Percentiles rank a stretch among this genome's conserved stretches.
phyloP scores from a whole-genome alignment of 2,797 vertebrate species.

The Alosa sapidissima region DNA sequence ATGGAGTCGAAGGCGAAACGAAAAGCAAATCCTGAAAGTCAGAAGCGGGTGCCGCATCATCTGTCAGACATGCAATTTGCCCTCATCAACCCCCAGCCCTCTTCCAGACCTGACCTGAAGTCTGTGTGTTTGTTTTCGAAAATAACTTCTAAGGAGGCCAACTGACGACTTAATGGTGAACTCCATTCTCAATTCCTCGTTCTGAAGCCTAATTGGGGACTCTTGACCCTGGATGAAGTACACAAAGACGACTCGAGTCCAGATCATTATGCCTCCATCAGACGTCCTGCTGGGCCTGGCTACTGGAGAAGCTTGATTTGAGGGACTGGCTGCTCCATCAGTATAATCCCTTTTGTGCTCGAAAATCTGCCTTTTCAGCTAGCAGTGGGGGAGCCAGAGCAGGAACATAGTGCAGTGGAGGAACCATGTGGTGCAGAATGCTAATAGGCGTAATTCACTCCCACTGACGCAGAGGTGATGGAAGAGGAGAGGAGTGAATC shows the following conservation, averaged over 20 bases:
- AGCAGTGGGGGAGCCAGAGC: conserved; percentile 22
- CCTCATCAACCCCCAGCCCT: neutral
- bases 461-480: conserved; percentile 2
- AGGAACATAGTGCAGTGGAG: neutral
- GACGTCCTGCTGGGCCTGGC: conserved; percentile 15
- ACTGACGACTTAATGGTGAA: conserved; percentile 9
- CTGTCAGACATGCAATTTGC: neutral
- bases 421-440: conserved; percentile 2
- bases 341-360: conserved; percentile 34
- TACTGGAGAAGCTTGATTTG: conserved; percentile 25
- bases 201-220: conserved; percentile 1
- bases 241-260: neutral
- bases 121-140: neutral
- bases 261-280: neutral
- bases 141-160: neutral
- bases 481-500: neutral
- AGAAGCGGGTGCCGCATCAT: neutral
- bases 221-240: neutral
- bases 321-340: conserved; percentile 5
- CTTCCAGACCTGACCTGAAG: neutral
- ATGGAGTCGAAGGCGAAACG: conserved; percentile 48
- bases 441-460: conserved; percentile 2
- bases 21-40: conserved; percentile 27
- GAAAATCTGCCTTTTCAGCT: conserved; percentile 35
- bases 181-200: neutral